Percentiles rank a stretch among this genome's conserved stretches.
phyloP scores from a whole-genome alignment of 2,797 vertebrate species.

The Lates japonicus region DNA sequence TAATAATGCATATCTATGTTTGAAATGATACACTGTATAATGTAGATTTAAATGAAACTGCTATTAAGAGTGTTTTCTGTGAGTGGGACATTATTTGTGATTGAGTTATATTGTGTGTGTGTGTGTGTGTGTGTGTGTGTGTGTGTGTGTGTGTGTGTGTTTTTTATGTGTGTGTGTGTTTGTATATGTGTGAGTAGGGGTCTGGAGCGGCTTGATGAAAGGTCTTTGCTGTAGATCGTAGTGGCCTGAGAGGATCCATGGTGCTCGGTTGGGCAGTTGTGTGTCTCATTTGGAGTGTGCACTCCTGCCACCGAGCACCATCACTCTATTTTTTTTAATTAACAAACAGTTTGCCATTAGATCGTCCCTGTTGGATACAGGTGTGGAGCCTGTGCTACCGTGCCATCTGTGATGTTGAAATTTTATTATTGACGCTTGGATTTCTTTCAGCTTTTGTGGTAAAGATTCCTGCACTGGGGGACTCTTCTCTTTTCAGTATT shows the following conservation, averaged over 20 bases:
- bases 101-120: conserved; percentile 7
- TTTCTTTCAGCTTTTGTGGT: conserved; percentile 75
- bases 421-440: conserved; percentile 66
- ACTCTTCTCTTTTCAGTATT: conserved; percentile 65
- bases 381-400: conserved; percentile 57
- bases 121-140: conserved; percentile 10
- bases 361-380: conserved; percentile 65
- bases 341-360: conserved; percentile 77
- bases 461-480: conserved; percentile 70
- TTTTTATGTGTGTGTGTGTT: not conserved
- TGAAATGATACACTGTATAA: not conserved
- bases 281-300: conserved; percentile 27
- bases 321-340: conserved; percentile 73
- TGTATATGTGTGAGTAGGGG: conserved; percentile 70
- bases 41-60: conserved; percentile 10
- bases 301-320: conserved; percentile 78
- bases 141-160: conserved; percentile 21
- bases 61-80: conserved; percentile 11
- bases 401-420: conserved; percentile 54
- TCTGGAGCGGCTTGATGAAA: conserved; percentile 83
- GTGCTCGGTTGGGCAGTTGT: conserved; percentile 69
- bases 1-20: not conserved
- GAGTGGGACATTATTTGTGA: conserved; percentile 7
- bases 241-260: conserved; percentile 81
- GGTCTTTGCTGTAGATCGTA: conserved; percentile 78